phyloP scores from a whole-genome alignment of 2,888 invertebrate species.

The Brenthis hecate region DNA sequence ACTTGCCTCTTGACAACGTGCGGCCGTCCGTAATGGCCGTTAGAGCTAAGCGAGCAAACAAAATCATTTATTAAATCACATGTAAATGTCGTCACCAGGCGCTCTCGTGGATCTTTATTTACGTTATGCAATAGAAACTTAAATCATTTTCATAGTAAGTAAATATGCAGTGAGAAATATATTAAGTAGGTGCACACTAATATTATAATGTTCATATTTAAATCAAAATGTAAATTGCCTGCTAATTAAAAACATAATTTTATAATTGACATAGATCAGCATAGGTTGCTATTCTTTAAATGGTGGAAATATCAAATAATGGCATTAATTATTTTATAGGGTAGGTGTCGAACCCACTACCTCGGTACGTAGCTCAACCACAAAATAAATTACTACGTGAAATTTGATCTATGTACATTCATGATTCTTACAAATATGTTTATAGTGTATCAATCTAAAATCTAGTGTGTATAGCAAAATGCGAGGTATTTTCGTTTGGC shows the following conservation, averaged over 20 bases:
- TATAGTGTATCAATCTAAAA: conserved; percentile 17
- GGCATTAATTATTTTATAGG: background rate
- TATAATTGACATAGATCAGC: too few relatives aligned
- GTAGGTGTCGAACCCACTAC: conserved; percentile 10
- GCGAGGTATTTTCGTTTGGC: conserved; percentile 65
- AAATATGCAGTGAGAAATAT: background rate
- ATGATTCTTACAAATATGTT: conserved; percentile 7
- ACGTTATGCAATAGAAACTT: background rate
- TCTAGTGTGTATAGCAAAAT: conserved; percentile 39
- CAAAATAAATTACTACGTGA: background rate
- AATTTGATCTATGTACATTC: conserved; percentile 5
- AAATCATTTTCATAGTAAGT: conserved; percentile 13
- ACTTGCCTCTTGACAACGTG: conserved; percentile 83
- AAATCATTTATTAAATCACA: conserved; percentile 55
- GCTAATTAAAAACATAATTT: too few relatives aligned
- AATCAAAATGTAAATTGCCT: too few relatives aligned
- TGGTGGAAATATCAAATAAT: too few relatives aligned
- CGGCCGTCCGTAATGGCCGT: conserved; percentile 82
- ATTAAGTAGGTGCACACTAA: background rate
- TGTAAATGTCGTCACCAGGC: conserved; percentile 8
- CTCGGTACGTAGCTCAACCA: background rate
- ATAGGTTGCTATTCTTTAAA: too few relatives aligned
- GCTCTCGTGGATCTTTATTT: conserved; percentile 12
- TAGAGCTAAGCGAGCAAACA: conserved; percentile 78
- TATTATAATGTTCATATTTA: too few relatives aligned